Percentiles rank a stretch among this genome's conserved stretches.
phyloP scores from a whole-genome alignment of 2,888 invertebrate genomes.

The Lymantria monacha region DNA sequence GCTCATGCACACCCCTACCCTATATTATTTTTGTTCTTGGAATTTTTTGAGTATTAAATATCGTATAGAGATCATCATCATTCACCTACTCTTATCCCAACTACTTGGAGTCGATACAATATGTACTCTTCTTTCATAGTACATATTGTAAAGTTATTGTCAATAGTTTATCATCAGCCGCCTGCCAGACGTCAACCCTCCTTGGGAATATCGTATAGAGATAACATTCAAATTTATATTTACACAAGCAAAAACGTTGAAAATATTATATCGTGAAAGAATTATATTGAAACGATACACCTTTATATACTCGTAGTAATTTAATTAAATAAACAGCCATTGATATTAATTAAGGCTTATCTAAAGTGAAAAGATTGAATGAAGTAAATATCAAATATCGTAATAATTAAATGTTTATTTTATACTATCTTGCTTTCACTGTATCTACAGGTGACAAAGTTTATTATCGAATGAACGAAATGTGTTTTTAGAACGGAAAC shows the following conservation, averaged over 20 bases:
- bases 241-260: not conserved
- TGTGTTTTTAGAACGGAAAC: not conserved
- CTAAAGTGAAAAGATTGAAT: slow-evolving; percentile 19
- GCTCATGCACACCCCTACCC: no score
- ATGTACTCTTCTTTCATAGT: no score
- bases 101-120: no score
- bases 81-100: no score
- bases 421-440: not conserved
- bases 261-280: not conserved
- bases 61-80: no score
- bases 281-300: not conserved
- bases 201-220: no score
- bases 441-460: not conserved
- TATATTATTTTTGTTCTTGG: no score
- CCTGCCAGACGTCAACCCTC: no score
- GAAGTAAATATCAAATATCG: not conserved
- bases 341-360: slow-evolving; percentile 30
- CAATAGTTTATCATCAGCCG: no score
- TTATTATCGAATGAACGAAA: not conserved
- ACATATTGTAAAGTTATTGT: no score
- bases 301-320: not conserved
- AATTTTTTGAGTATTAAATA: no score
- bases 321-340: slow-evolving; percentile 11
- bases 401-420: not conserved
- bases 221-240: no score